Conservation (phyloP, 2,888 invertebrate species). For the Neria commutata region DNA sequence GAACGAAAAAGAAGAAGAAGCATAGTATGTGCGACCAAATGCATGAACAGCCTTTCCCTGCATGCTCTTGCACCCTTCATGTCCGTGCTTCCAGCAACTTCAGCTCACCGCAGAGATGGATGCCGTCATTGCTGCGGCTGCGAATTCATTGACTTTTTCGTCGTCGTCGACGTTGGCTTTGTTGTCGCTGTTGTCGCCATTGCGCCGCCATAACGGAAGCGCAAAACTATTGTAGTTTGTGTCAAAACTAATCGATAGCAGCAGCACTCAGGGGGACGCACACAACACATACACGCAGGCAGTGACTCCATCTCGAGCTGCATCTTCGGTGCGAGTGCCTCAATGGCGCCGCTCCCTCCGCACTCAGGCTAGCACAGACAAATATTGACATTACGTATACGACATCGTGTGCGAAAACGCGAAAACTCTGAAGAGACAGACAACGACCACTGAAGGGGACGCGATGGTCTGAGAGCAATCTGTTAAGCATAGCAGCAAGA, state of each 20-base stretch:
- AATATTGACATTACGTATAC: neutral
- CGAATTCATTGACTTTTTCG: conserved; percentile 8
- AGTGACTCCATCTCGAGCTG: neutral
- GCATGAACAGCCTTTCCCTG: too few species aligned
- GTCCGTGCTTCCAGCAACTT: too few species aligned
- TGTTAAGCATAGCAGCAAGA: too few species aligned
- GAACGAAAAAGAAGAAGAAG: too few species aligned
- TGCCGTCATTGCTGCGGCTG: conserved; percentile 4
- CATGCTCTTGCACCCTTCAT: too few species aligned
- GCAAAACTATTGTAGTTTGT: too few species aligned
- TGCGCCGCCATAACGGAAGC: too few species aligned
- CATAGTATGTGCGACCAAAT: too few species aligned
- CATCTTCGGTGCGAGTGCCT: too few species aligned
- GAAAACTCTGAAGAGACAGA: too few species aligned
- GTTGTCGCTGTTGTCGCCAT: neutral
- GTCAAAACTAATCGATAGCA: neutral
- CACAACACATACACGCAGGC: neutral
- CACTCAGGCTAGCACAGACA: neutral
- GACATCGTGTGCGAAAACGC: neutral
- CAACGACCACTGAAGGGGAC: too few species aligned
- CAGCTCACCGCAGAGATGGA: neutral
- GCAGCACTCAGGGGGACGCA: neutral
- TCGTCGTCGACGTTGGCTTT: neutral
- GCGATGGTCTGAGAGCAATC: too few species aligned
- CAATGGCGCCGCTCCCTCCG: neutral